Percentiles rank a stretch among this genome's conserved stretches.
Conservation (phyloP, 2,888 invertebrate genomes). For the Parapristionchus giblindavisi region DNA sequence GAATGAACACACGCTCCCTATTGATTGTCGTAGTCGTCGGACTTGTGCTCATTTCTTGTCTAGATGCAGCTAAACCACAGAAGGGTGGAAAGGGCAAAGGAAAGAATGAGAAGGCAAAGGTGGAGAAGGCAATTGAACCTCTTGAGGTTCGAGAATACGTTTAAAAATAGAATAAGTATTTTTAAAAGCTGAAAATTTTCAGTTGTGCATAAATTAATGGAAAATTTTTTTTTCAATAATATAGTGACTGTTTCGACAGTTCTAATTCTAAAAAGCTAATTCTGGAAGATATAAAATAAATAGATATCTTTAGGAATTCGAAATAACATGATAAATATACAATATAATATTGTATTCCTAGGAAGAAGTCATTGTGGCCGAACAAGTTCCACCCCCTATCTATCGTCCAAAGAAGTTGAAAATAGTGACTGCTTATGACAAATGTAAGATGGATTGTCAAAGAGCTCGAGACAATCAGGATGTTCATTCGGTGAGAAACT, state of each 20-base stretch:
- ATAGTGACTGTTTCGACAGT: too few relatives aligned
- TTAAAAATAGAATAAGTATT: too few relatives aligned
- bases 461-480: conserved; percentile 25
- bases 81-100: conserved; percentile 44
- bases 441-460: conserved; percentile 29
- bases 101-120: conserved; percentile 31
- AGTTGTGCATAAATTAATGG: too few relatives aligned
- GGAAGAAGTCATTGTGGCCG: conserved; percentile 29
- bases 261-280: too few relatives aligned
- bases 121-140: conserved; percentile 8
- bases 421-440: conserved; percentile 33
- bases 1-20: conserved; percentile 44
- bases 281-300: too few relatives aligned
- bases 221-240: too few relatives aligned
- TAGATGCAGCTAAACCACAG: conserved; percentile 48
- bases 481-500: conserved; percentile 5
- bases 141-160: too few relatives aligned
- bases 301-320: too few relatives aligned
- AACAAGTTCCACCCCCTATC: conserved; percentile 39
- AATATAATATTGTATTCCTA: neutral
- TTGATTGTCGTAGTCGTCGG: conserved; percentile 45
- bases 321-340: too few relatives aligned
- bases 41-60: conserved; percentile 46
- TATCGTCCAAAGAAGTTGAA: conserved; percentile 52
- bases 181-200: too few relatives aligned